Conservation (phyloP, 2,113 vertebrate genomes). For the Heterotilapia buettikoferi region DNA sequence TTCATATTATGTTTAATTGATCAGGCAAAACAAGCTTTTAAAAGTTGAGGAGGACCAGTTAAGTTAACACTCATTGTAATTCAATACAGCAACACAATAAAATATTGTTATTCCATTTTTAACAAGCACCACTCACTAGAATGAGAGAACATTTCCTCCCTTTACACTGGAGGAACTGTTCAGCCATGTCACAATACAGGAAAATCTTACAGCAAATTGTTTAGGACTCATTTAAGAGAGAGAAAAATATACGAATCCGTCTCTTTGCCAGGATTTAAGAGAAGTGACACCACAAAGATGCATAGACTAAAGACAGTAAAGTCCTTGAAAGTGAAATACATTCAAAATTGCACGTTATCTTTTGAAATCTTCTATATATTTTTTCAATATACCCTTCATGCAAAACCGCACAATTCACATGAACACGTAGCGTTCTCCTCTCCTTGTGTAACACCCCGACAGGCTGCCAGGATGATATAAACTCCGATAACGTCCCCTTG, state of each 20-base stretch:
- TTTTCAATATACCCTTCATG: accelerated
- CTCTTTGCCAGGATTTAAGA: not conserved
- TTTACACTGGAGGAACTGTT: not conserved
- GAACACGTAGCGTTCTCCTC: not conserved
- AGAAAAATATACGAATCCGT: not conserved
- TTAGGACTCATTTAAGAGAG: not conserved
- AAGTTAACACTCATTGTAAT: not conserved
- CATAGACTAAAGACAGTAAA: not conserved
- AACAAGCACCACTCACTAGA: not conserved
- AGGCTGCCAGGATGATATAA: conserved; percentile 16
- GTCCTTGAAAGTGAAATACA: not conserved
- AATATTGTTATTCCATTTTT: not conserved
- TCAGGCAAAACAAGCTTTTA: not conserved
- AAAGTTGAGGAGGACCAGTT: not conserved
- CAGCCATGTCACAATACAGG: not conserved
- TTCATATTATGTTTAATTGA: not conserved
- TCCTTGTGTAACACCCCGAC: not conserved
- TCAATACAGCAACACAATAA: not conserved
- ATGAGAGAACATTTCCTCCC: not conserved
- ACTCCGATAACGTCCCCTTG: not conserved
- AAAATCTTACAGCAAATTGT: not conserved
- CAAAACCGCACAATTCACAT: not conserved
- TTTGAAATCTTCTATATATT: not conserved
- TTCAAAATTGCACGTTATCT: not conserved
- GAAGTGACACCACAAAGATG: not conserved